These are phyloP conservation scores for Dipus sagitta DNA, from an alignment of 2,797 vertebrate species.

Conservation along the genomic window DNA sequence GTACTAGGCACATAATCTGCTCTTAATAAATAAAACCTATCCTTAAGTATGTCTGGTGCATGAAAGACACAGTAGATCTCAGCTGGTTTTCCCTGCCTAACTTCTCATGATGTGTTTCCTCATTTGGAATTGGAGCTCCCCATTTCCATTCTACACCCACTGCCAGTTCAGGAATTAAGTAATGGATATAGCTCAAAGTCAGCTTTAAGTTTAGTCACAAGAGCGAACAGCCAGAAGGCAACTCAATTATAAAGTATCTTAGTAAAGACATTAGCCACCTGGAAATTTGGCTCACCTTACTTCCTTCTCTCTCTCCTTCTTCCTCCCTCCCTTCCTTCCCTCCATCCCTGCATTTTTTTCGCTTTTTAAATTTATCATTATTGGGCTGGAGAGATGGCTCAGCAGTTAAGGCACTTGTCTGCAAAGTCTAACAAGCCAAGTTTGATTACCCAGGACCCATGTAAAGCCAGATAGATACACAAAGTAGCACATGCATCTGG, in stretches of 20 bases:
- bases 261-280: background rate
- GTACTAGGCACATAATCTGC: background rate
- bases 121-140: background rate
- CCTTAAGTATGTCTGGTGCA: background rate
- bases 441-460: no score
- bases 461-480: no score
- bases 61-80: background rate
- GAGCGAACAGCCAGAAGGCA: background rate
- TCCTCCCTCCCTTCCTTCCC: background rate
- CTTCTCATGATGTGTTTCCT: background rate
- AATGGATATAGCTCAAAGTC: background rate
- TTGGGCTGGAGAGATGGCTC: no score
- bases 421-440: no score
- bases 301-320: rapidly evolving
- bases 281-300: background rate
- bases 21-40: background rate
- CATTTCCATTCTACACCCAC: background rate
- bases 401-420: no score
- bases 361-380: no score
- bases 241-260: no score
- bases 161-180: background rate
- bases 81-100: background rate
- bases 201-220: background rate
- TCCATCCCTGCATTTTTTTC: no score
- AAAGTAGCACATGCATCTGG: no score